phyloP scores from a whole-genome alignment of 2,888 invertebrate genomes.

The Trimorus sp. region DNA sequence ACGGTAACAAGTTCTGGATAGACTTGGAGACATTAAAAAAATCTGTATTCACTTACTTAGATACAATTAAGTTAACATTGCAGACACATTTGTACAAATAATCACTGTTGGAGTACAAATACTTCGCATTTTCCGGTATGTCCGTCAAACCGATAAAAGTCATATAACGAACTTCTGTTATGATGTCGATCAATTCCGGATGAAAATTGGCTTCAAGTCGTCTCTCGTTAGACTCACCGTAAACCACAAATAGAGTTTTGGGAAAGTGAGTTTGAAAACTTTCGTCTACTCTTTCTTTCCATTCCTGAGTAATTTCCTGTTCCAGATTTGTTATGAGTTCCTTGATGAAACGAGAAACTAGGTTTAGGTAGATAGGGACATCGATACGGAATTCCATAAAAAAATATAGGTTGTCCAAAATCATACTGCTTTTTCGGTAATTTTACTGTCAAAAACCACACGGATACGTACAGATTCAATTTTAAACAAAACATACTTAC shows the following conservation, averaged over 20 bases:
- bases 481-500: too few relatives aligned
- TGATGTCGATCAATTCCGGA: constrained; percentile 86
- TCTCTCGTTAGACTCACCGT: constrained; percentile 78
- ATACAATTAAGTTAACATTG: constrained; percentile 77
- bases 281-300: constrained; percentile 86
- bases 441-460: too few relatives aligned
- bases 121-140: constrained; percentile 85
- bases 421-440: too few relatives aligned
- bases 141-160: constrained; percentile 84
- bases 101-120: constrained; percentile 87
- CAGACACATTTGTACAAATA: constrained; percentile 83
- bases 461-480: too few relatives aligned
- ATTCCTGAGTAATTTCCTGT: constrained; percentile 85
- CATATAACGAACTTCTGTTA: constrained; percentile 93
- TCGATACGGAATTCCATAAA: too few relatives aligned
- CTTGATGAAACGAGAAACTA: constrained; percentile 52
- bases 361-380: too few relatives aligned
- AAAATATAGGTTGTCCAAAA: too few relatives aligned
- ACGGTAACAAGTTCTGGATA: not conserved
- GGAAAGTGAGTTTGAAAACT: constrained; percentile 85
- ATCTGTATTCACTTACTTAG: constrained; percentile 73
- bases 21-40: not conserved
- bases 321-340: constrained; percentile 85
- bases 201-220: constrained; percentile 87
- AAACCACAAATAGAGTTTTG: constrained; percentile 85